Base-by-base conservation (phyloP, 2,888 invertebrate genomes). In the Andrena trimmerana region DNA sequence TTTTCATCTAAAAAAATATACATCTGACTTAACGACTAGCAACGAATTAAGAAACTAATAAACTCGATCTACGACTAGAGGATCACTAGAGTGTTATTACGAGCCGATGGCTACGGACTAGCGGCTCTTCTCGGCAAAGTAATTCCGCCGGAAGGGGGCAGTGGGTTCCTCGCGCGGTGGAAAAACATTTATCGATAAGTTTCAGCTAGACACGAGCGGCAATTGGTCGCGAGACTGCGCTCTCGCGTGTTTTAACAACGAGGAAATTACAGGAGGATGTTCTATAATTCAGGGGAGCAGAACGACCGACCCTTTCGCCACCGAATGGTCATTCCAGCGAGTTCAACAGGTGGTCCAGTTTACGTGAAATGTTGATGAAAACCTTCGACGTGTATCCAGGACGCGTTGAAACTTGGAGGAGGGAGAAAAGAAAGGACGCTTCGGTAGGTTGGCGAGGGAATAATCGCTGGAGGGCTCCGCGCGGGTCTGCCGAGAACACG, bases 301-400 rank as follows among this genome's bases (percentile, higher is more conserved):
- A 86, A 87, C 85, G 88, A 84, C 76, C 80, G 86, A 87, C 88
- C 86, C 87, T 83, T 90, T 88, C 78, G 78, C 87, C 76, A 83
- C 83, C 84, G 81, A 86, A 87, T 88, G 88, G 90, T 91, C 90
- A 90, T 87, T 89, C 78, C 85, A 74, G 75, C 81, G 57, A 57
- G 86, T 86, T 91, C 91, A 91, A 91, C 91, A 91, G 90, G 91
- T 91, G 90, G 91, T 85, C 81, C 90, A 85, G 84, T 88, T 88
- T 85, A 79, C 86, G 88, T 91, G 89, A 88, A 91, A 90, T 87
- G 89, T 90, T 90, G 86, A 89, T 90, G 88, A 91, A 91, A 89
- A 89, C 86, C 88, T 86, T 83, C 81, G 72, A 81, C 83, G 83
- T 78, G 77, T 78, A 72, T 77, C 72, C 68, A 78, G 54, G 74